A percentile compares a stretch with the other conserved stretches of the same genome.
phyloP scores from a whole-genome alignment of 1,140 invertebrate genomes.

The Heliothis subflexa region DNA sequence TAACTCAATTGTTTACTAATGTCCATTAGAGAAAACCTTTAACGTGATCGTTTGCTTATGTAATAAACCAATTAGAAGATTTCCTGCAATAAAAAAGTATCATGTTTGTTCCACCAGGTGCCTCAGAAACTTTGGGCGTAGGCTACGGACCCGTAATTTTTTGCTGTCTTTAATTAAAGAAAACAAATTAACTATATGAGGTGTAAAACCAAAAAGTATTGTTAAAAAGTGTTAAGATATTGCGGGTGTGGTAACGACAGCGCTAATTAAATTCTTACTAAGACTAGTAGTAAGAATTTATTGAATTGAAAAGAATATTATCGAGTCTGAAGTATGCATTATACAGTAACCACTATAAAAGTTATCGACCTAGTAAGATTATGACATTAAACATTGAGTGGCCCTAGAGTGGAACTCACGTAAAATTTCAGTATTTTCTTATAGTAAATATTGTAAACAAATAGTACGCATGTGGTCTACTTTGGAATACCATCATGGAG shows the following conservation, averaged over 20 bases:
- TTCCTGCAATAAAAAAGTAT: background rate
- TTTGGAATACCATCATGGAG: background rate
- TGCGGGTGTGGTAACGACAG: too few relatives aligned
- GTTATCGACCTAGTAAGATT: conserved; percentile 24
- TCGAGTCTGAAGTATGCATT: background rate
- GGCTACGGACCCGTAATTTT: too few relatives aligned
- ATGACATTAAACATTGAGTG: background rate
- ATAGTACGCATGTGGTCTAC: background rate
- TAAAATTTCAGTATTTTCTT: background rate
- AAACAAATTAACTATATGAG: too few relatives aligned
- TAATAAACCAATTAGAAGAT: background rate
- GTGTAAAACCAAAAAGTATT: too few relatives aligned
- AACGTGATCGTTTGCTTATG: background rate
- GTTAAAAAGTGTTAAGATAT: too few relatives aligned
- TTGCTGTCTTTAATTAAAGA: too few relatives aligned
- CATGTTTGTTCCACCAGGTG: too few relatives aligned
- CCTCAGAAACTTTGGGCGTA: too few relatives aligned
- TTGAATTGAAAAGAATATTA: background rate
- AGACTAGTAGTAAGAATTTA: too few relatives aligned
- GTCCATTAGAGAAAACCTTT: background rate
- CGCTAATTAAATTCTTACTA: too few relatives aligned
- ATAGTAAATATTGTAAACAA: background rate
- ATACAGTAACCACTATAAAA: background rate
- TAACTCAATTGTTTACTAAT: conserved; percentile 2
- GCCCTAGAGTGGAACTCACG: background rate